Evolutionary conservation across 1,140 invertebrate species (phyloP).

Genomic region (Ectropis grisescens): DNA sequence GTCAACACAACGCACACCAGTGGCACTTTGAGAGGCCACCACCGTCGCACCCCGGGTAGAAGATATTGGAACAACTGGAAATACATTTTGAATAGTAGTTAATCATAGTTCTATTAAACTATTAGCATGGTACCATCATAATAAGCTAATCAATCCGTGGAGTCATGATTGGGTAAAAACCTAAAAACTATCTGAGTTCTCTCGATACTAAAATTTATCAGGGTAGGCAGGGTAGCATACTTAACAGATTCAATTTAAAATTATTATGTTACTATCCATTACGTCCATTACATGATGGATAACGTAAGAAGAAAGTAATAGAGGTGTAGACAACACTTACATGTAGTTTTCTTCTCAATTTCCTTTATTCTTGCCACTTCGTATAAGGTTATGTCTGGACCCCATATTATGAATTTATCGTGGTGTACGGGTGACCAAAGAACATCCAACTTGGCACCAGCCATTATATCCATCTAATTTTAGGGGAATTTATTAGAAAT

Average conservation of each 20-base stretch:
- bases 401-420: constrained; percentile 89
- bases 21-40: constrained; percentile 68
- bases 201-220: too few relatives aligned
- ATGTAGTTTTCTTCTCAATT: constrained; percentile 67
- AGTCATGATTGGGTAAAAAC: too few relatives aligned
- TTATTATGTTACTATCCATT: too few relatives aligned
- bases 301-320: too few relatives aligned
- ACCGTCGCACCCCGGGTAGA: constrained; percentile 76
- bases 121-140: too few relatives aligned
- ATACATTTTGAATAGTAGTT: not conserved
- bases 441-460: constrained; percentile 72
- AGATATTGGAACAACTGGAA: constrained; percentile 76
- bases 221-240: too few relatives aligned
- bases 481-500: not conserved
- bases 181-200: too few relatives aligned
- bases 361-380: constrained; percentile 77
- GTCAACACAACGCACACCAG: constrained; percentile 72
- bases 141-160: too few relatives aligned
- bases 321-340: too few relatives aligned
- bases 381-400: constrained; percentile 86
- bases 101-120: too few relatives aligned
- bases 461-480: constrained; percentile 21
- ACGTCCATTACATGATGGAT: too few relatives aligned
- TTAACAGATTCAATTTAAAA: too few relatives aligned
- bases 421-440: constrained; percentile 84